phyloP scores from a whole-genome alignment of 2,113 vertebrate genomes.

The Oreochromis niloticus region DNA sequence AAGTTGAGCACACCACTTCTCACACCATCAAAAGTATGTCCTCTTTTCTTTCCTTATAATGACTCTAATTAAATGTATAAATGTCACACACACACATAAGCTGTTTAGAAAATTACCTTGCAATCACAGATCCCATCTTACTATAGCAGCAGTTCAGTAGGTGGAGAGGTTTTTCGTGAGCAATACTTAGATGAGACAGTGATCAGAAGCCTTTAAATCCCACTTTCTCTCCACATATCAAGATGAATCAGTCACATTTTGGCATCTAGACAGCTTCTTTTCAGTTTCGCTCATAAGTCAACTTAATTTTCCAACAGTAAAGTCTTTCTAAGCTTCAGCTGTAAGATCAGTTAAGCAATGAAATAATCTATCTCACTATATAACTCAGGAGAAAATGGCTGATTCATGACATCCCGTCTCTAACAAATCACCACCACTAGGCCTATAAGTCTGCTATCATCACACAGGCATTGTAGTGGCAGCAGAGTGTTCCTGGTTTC shows the following conservation, averaged over 20 bases:
- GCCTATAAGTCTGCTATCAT: not conserved
- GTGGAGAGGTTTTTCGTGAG: not conserved
- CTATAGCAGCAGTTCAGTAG: not conserved
- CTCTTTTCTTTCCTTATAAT: not conserved
- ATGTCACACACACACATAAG: not conserved
- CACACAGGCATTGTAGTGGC: not conserved
- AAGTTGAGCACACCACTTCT: not conserved
- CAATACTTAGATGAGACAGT: not conserved
- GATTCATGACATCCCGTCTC: conserved; percentile 5
- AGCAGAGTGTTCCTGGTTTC: not conserved
- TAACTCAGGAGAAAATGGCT: not conserved
- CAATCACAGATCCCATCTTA: not conserved
- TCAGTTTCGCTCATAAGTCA: not conserved
- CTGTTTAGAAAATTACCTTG: not conserved
- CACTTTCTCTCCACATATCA: not conserved
- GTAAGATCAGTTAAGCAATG: not conserved
- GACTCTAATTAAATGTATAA: not conserved
- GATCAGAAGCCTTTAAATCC: not conserved
- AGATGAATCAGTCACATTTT: not conserved
- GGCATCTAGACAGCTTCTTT: not conserved
- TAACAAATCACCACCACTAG: not conserved
- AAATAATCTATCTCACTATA: not conserved
- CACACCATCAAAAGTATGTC: not conserved
- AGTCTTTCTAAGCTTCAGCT: not conserved
- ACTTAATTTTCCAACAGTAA: not conserved